phyloP scores from a whole-genome alignment of 2,888 invertebrate genomes.

The Dasypogon diadema region DNA sequence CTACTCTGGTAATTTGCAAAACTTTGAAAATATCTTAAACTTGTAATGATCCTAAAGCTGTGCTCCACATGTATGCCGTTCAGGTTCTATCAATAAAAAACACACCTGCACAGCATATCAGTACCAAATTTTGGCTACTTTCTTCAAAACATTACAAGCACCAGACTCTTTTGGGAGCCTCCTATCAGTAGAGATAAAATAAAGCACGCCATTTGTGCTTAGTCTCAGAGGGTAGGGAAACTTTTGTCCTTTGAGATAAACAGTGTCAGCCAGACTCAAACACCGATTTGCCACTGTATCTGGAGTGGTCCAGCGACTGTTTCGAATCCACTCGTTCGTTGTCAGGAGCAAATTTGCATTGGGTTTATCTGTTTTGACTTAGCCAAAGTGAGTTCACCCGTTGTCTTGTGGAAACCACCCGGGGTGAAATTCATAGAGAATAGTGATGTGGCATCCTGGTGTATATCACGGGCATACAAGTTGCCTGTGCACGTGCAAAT shows the following conservation, averaged over 20 bases:
- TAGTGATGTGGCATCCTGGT: conserved; percentile 26
- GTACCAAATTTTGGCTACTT: neutral
- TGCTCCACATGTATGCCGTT: no score
- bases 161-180: conserved; percentile 5
- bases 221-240: neutral
- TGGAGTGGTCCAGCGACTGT: conserved; percentile 15
- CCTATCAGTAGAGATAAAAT: conserved; percentile 5
- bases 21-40: no score
- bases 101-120: neutral
- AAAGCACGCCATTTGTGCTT: conserved; percentile 14
- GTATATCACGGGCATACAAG: neutral
- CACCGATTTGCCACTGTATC: conserved; percentile 25
- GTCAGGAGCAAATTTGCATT: conserved; percentile 42
- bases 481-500: conserved; percentile 39
- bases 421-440: conserved; percentile 27
- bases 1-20: no score
- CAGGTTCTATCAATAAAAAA: no score
- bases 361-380: conserved; percentile 39
- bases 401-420: neutral
- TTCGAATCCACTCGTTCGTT: conserved; percentile 3
- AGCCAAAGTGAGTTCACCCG: conserved; percentile 11
- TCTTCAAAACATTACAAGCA: neutral
- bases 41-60: no score
- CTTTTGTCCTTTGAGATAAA: conserved; percentile 29
- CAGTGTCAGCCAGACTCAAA: conserved; percentile 25